Evolutionary conservation across 2,888 invertebrate genomes (phyloP).

Genomic region (Drosophila anomalata): DNA sequence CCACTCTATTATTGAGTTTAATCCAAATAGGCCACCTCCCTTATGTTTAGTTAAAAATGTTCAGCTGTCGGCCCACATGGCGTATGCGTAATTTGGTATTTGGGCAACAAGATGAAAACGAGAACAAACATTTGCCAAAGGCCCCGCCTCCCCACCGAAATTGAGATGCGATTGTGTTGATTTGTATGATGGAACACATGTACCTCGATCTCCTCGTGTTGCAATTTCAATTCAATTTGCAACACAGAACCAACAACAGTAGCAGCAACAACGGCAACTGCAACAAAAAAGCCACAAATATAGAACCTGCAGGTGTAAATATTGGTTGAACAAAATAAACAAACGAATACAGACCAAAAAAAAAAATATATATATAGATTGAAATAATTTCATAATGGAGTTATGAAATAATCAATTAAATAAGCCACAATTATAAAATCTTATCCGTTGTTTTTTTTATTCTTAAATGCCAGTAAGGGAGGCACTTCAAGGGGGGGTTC

Average conservation of each 20-base stretch:
- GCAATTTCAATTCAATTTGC: constrained; percentile 12
- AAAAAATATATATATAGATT: not conserved
- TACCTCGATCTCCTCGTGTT: not conserved
- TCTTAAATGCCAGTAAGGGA: not conserved
- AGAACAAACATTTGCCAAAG: constrained; percentile 11
- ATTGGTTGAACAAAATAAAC: not conserved
- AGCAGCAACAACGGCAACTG: not conserved
- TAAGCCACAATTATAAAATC: not conserved
- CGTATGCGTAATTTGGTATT: constrained; percentile 10
- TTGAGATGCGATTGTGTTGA: constrained; percentile 17
- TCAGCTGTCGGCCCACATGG: not conserved
- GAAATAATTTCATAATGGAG: not conserved
- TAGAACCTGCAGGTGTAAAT: constrained; percentile 9
- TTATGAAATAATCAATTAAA: not conserved
- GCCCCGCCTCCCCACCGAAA: not conserved
- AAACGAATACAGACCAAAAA: not conserved
- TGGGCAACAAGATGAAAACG: not conserved
- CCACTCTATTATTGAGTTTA: not conserved
- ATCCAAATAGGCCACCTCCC: not conserved
- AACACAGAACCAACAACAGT: not conserved
- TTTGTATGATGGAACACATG: constrained; percentile 5
- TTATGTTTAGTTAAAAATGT: not conserved
- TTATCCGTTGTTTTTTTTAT: not conserved
- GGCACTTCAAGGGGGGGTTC: not conserved
- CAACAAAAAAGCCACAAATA: constrained; percentile 11